Evolutionary conservation across 2,797 vertebrate genomes (phyloP).

Genomic region (Sciurus vulgaris): DNA sequence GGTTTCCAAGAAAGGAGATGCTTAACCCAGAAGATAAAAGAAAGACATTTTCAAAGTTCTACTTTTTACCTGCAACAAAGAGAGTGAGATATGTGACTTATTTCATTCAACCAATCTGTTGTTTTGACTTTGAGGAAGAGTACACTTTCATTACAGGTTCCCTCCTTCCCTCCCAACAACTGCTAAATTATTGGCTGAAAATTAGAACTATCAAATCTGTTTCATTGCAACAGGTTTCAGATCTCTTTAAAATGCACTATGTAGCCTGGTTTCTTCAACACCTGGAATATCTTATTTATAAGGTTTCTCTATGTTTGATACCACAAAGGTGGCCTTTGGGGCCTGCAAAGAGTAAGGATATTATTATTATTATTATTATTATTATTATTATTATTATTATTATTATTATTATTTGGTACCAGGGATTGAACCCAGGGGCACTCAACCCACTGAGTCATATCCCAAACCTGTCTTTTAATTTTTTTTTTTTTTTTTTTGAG

Average conservation of each 20-base stretch:
- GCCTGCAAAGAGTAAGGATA: background rate
- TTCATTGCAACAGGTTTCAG: background rate
- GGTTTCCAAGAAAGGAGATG: background rate
- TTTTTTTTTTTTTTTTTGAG: too few relatives aligned
- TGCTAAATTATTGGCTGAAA: background rate
- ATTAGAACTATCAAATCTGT: background rate
- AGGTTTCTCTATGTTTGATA: background rate
- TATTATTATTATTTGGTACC: too few relatives aligned
- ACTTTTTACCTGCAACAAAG: background rate
- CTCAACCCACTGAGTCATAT: too few relatives aligned
- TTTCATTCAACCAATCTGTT: background rate
- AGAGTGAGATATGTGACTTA: background rate
- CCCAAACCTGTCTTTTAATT: too few relatives aligned
- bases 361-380: too few relatives aligned
- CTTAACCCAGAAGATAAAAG: background rate
- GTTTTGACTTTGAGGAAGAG: background rate
- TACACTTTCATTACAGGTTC: background rate
- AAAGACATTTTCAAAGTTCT: slow-evolving; percentile 26
- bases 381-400: too few relatives aligned
- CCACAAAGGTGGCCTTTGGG: background rate
- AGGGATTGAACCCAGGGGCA: too few relatives aligned
- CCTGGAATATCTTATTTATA: background rate
- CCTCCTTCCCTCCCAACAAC: background rate
- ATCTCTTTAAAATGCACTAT: background rate
- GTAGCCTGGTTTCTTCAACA: background rate